Percentiles rank a stretch among this genome's conserved stretches.
Conservation (phyloP, 2,888 invertebrate genomes). For the Amorpha juglandis region DNA sequence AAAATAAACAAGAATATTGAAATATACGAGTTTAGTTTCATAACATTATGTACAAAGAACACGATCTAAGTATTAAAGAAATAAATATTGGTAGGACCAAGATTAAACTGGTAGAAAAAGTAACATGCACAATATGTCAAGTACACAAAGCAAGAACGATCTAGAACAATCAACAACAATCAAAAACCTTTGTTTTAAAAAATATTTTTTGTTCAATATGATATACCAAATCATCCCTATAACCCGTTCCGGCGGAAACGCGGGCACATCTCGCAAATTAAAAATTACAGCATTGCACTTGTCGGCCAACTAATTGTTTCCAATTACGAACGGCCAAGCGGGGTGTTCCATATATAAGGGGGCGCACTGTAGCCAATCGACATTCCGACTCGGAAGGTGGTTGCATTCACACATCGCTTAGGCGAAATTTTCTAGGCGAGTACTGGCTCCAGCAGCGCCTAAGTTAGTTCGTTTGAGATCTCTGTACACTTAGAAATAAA, state of each 20-base stretch:
- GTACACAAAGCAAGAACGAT: not conserved
- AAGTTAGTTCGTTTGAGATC: constrained; percentile 83
- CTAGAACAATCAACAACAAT: not conserved
- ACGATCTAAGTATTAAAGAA: not conserved
- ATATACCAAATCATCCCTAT: not conserved
- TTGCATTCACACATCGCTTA: constrained; percentile 75
- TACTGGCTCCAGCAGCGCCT: constrained; percentile 81
- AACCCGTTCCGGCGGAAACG: constrained; percentile 56
- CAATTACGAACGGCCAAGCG: constrained; percentile 75
- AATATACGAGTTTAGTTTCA: too few relatives aligned
- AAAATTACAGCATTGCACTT: constrained; percentile 78
- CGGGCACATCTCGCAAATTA: constrained; percentile 71
- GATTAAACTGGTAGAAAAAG: not conserved
- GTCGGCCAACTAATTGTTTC: constrained; percentile 78
- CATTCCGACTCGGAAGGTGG: constrained; percentile 76
- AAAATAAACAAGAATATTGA: too few relatives aligned
- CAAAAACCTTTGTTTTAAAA: not conserved
- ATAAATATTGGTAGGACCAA: not conserved
- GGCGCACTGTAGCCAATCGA: constrained; percentile 62
- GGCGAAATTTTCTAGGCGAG: constrained; percentile 83
- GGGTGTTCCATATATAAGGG: constrained; percentile 79
- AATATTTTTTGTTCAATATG: not conserved
- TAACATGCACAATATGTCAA: not conserved
- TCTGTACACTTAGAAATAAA: constrained; percentile 68
- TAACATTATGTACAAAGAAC: not conserved